A percentile compares a stretch with the other conserved stretches of the same genome.
phyloP scores from a whole-genome alignment of 2,888 invertebrate species.

The Metellina segmentata region DNA sequence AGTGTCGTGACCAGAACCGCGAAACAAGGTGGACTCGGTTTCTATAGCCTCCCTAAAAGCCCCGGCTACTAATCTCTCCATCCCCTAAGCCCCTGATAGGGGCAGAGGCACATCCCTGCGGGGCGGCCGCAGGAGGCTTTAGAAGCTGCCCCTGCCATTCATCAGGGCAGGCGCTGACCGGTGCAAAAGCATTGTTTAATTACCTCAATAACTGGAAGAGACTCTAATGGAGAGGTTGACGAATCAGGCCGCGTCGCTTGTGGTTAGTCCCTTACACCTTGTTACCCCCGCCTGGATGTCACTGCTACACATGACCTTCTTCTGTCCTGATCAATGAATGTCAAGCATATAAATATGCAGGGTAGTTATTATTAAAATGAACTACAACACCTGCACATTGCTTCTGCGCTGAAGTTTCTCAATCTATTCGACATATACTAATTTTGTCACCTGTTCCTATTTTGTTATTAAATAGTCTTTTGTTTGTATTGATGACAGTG shows the following conservation, averaged over 20 bases:
- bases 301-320: too few species aligned
- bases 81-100: slow-evolving; percentile 50
- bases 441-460: too few species aligned
- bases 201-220: slow-evolving; percentile 67
- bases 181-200: slow-evolving; percentile 74
- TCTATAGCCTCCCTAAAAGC: slow-evolving; percentile 31
- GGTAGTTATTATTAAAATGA: too few species aligned
- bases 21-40: slow-evolving; percentile 35
- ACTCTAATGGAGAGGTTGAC: slow-evolving; percentile 66
- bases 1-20: slow-evolving; percentile 23
- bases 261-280: slow-evolving; percentile 49
- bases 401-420: too few species aligned
- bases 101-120: slow-evolving; percentile 38
- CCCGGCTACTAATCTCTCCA: slow-evolving; percentile 62
- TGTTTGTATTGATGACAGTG: too few species aligned
- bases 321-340: too few species aligned
- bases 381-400: too few species aligned
- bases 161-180: slow-evolving; percentile 71
- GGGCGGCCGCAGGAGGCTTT: slow-evolving; percentile 73
- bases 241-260: slow-evolving; percentile 57
- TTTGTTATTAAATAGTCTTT: too few species aligned
- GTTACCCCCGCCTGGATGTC: slow-evolving; percentile 9
- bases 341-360: too few species aligned
- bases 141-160: slow-evolving; percentile 52
- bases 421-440: too few species aligned